Evolutionary conservation across 2,888 invertebrate genomes (phyloP), one percentile per base, ranked within the genome.

Genomic region (Pseudococcus viburni): DNA sequence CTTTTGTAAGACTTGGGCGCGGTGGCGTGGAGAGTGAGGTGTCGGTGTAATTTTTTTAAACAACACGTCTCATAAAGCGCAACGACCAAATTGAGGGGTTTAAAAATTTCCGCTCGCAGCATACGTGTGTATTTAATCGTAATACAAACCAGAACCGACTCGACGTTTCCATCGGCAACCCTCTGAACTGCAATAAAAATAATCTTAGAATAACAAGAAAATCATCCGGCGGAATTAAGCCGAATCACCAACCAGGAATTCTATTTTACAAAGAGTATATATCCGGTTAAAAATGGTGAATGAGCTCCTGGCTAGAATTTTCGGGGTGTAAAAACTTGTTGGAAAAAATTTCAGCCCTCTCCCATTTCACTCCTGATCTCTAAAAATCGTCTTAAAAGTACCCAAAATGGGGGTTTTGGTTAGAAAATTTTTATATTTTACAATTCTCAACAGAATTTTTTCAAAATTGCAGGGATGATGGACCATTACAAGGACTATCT

Each of bases 121-220:
- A 22, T 22, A 11, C 12, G 19, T 33, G 19, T 0, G 73, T 17
- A 39, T n/a, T 73, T 73, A 39, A 73, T 39, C 33, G 73, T 17
- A 39, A 73, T 33, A 73, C 73, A 33, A 73, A 33, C 22, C 64
- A 1, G 55, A 7, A n/a, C 51, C 7, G 55, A 22, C 73, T 12
- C 7, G 55, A 22, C 73, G 9, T 73, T 33, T 73, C 15, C 73
- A 73, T 33, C 73, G 73, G 64, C 22, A 64, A 73, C 17, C 17
- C 73, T 73, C 39, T 4, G 33, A 26, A 17, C 73, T 33, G 33
- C 17, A 73, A 73, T 73, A 73, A 73, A 73, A 73, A 73, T 73
- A 73, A 33, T 73, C 73, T 73, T 73, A 73, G 33, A 33, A 15
- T 73, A 73, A 73, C 73, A 33, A 73, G 73, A 73, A 33, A 73